A percentile compares a stretch with the other conserved stretches of the same genome.
Conservation (phyloP, 2,888 invertebrate genomes). For the Scrobipalpa costella region DNA sequence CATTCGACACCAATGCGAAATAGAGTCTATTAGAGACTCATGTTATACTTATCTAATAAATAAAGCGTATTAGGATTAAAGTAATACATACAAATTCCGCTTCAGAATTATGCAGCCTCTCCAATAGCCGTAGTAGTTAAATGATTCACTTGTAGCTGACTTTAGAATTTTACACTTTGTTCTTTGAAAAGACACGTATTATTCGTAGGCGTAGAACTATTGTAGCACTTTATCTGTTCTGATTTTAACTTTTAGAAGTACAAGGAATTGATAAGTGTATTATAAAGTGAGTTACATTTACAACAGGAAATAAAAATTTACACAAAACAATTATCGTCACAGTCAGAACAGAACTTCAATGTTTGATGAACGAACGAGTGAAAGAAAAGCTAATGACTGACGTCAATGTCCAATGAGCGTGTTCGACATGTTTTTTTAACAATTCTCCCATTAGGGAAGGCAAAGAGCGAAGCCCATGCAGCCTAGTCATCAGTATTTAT, state of each 20-base stretch:
- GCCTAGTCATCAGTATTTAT: too few relatives aligned
- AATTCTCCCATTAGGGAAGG: too few relatives aligned
- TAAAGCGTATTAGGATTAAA: background rate
- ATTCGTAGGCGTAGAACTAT: background rate
- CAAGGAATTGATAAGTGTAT: background rate
- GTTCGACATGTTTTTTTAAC: too few relatives aligned
- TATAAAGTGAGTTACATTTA: background rate
- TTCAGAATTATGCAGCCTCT: background rate
- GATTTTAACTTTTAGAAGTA: background rate
- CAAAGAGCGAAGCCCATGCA: too few relatives aligned
- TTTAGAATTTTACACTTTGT: slow-evolving; percentile 17
- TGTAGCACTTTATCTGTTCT: background rate
- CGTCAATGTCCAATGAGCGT: background rate
- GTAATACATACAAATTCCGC: background rate
- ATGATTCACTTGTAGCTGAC: slow-evolving; percentile 24
- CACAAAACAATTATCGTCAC: slow-evolving; percentile 4
- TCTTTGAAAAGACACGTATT: background rate
- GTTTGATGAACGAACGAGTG: background rate
- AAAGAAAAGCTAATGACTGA: background rate
- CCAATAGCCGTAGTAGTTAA: slow-evolving; percentile 2
- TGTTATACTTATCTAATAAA: background rate
- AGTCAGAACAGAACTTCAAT: background rate
- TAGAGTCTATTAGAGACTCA: background rate
- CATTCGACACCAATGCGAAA: slow-evolving; percentile 20
- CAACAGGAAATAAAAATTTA: slow-evolving; percentile 6